These are phyloP conservation scores for Agrypnia vestita DNA, from an alignment of 1,140 invertebrate genomes.

Conservation along the genomic window DNA sequence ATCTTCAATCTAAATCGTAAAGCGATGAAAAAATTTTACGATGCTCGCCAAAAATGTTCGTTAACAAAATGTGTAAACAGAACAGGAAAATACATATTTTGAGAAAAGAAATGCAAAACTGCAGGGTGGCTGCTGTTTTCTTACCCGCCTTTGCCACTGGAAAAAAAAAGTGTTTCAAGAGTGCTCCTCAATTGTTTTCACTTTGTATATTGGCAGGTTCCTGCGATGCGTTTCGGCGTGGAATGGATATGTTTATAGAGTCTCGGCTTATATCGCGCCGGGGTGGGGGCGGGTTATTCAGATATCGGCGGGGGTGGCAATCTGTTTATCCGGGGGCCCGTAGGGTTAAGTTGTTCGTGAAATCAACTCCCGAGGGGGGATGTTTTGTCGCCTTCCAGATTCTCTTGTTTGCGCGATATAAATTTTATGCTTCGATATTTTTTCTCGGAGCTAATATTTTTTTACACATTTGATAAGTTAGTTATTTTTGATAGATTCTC, in stretches of 20 bases:
- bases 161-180: background rate
- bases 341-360: conserved; percentile 52
- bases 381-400: conserved; percentile 48
- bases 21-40: no score
- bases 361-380: conserved; percentile 45
- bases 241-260: conserved; percentile 38
- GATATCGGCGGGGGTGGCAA: conserved; percentile 52
- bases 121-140: no score
- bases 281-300: conserved; percentile 48
- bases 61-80: no score
- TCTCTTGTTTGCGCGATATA: conserved; percentile 24
- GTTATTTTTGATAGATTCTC: no score
- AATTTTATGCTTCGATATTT: conserved; percentile 37
- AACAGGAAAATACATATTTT: no score
- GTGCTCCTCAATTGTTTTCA: conserved; percentile 4
- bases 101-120: no score
- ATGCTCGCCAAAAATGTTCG: no score
- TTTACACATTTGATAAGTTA: no score
- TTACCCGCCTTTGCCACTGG: no score
- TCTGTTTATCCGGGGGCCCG: conserved; percentile 51
- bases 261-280: conserved; percentile 30
- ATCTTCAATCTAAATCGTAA: no score
- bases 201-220: conserved; percentile 27
- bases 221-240: conserved; percentile 27
- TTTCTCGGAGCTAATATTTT: conserved; percentile 6